Evolutionary conservation across 2,888 invertebrate genomes (phyloP).

Genomic region (Imbricaverruca yamaguchii): DNA sequence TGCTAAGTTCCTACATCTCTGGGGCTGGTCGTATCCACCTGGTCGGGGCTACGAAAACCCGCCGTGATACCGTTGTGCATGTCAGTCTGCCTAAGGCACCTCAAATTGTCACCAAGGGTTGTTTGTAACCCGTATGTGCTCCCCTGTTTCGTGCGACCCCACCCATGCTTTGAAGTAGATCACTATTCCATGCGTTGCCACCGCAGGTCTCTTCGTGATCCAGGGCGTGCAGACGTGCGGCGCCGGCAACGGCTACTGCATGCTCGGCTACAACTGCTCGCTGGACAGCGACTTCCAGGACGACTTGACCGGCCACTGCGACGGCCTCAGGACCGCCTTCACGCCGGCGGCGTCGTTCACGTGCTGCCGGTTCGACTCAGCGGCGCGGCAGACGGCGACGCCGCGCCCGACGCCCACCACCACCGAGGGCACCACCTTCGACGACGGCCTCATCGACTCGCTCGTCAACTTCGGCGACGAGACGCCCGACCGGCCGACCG

Average conservation of each 20-base stretch:
- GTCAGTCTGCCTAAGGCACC: too few relatives aligned
- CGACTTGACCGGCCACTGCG: conserved; percentile 40
- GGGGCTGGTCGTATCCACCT: too few relatives aligned
- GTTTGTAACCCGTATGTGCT: too few relatives aligned
- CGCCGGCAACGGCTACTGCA: conserved; percentile 42
- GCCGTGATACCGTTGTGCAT: too few relatives aligned
- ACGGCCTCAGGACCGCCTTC: conserved; percentile 42
- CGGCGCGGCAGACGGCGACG: background rate
- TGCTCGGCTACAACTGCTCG: conserved; percentile 41
- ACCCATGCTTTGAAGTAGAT: too few relatives aligned
- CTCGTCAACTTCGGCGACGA: conserved; percentile 15
- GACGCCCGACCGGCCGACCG: background rate
- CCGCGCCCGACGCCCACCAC: conserved; percentile 20
- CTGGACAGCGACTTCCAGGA: conserved; percentile 42
- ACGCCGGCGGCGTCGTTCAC: conserved; percentile 41
- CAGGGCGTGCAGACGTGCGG: conserved; percentile 43
- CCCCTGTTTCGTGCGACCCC: too few relatives aligned
- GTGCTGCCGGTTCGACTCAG: conserved; percentile 37
- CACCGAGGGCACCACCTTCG: conserved; percentile 17
- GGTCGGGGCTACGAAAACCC: too few relatives aligned
- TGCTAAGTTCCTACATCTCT: too few relatives aligned
- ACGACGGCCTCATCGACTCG: conserved; percentile 11
- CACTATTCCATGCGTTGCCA: too few relatives aligned
- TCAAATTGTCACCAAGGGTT: too few relatives aligned
- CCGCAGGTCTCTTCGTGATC: conserved; percentile 42